phyloP scores from a whole-genome alignment of 2,797 vertebrate species.

The Acanthornis magna region DNA sequence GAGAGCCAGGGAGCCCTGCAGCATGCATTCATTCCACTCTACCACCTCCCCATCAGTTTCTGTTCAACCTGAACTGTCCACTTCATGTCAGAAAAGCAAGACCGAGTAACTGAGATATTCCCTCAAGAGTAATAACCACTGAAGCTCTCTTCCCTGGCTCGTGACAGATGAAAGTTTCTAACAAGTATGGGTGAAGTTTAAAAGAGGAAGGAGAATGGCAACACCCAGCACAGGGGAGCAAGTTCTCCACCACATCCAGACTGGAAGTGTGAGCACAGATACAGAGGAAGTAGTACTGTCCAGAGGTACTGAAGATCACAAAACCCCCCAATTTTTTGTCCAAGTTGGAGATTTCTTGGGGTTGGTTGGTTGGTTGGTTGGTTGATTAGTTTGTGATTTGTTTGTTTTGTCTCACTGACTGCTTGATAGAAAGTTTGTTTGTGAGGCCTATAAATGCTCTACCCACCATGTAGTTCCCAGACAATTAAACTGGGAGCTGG shows the following conservation, averaged over 20 bases:
- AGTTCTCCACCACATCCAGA: neutral
- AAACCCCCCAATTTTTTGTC: rapidly evolving
- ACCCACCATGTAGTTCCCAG: neutral
- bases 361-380: neutral
- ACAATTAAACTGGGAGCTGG: neutral
- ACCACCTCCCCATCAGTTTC: neutral
- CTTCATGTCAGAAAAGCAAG: neutral
- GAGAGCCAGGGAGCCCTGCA: neutral
- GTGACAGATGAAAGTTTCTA: neutral
- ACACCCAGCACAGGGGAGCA: neutral
- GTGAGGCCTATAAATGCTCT: neutral
- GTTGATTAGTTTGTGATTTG: neutral
- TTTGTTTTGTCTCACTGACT: neutral
- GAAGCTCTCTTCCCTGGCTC: neutral
- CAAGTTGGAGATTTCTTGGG: neutral
- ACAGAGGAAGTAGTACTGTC: neutral
- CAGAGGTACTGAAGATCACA: neutral
- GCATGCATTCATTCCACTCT: neutral
- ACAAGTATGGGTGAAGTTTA: neutral
- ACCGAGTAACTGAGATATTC: neutral
- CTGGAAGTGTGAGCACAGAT: neutral
- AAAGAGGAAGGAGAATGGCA: neutral
- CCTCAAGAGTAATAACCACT: neutral
- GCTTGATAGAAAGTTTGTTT: neutral
- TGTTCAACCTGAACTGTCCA: neutral